Percentiles rank a stretch among this genome's conserved stretches.
These are phyloP conservation scores for Bellardia bayeri DNA, from an alignment of 2,888 invertebrate species.

Conservation along the genomic window DNA sequence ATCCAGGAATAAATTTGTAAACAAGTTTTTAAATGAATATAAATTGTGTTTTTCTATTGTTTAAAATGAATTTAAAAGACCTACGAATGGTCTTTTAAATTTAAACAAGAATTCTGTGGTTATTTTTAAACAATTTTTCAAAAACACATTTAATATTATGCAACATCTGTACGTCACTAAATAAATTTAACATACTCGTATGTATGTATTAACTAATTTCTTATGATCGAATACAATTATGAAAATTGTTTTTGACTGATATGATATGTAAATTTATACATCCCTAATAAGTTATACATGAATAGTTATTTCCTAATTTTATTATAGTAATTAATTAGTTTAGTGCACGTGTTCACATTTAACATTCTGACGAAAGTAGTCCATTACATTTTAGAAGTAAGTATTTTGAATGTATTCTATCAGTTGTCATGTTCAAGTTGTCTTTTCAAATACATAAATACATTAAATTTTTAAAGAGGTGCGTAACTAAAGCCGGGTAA, in stretches of 20 bases:
- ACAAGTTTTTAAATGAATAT: background rate
- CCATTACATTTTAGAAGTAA: no score
- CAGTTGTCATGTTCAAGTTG: no score
- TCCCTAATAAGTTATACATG: no score
- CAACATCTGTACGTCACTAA: background rate
- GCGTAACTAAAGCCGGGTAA: no score
- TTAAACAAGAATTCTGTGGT: conserved; percentile 1
- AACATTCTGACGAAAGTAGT: no score
- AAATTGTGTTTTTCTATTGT: background rate
- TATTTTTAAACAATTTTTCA: background rate
- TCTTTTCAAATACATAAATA: no score
- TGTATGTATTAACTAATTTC: background rate
- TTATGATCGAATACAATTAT: background rate
- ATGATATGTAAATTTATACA: background rate
- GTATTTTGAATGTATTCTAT: no score
- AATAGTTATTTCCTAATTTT: no score
- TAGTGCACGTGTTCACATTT: no score
- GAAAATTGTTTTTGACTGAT: background rate
- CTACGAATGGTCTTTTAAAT: background rate
- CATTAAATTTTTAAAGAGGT: no score
- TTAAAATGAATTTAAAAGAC: background rate
- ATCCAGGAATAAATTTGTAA: background rate
- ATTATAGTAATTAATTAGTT: no score
- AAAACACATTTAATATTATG: background rate
- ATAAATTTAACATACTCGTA: background rate